Evolutionary conservation across 2,888 invertebrate species (phyloP), one percentile per base, ranked within the genome.

Genomic region (Scelioninae gen. 2): DNA sequence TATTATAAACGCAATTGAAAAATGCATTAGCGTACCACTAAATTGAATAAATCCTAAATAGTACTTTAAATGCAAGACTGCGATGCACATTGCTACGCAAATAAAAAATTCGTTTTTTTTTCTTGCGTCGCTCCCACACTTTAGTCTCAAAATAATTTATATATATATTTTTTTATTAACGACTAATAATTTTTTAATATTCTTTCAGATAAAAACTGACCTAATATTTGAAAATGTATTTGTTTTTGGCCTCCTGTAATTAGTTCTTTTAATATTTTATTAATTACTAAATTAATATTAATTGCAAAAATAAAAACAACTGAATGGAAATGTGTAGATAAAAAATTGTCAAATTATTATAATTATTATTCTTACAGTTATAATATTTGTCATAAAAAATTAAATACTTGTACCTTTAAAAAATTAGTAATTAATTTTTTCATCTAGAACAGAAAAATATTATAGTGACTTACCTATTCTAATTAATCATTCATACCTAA

Each of bases 391-490:
- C 43, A 64, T 73, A 65, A 35, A 76, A 63, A 68, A 80, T 81
- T 82, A 81, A 83, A 82, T 82, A 82, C 79, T 78, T 80, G 73
- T 79, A 79, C 77, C 77, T 78, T 81, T 82, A 79, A 80, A 81
- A 78, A 76, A 80, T 80, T 81, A 78, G 71, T 81, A 80, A 41
- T 48, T 74, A 43, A 31, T 60, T 57, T 50, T 64, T 61, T 64
- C 15, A 13, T 43, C 67, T 74, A 70, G 57, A 77, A 81, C 82
- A 82, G 81, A 78, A 52, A 80, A 83, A 84, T 84, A 82, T 82
- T 78, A 84, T 85, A 83, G 83, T 81, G 78, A 81, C 83, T 85
- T 85, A 84, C 81, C 84, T 84, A 84, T 78, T 71, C 84, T 84
- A 37, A 72, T 81, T 74, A 77, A 72, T 81, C 74, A 77, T 78